Evolutionary conservation across 1,140 invertebrate genomes (phyloP), one percentile per base, ranked within the genome.

Genomic region (Triops longicaudatus): DNA sequence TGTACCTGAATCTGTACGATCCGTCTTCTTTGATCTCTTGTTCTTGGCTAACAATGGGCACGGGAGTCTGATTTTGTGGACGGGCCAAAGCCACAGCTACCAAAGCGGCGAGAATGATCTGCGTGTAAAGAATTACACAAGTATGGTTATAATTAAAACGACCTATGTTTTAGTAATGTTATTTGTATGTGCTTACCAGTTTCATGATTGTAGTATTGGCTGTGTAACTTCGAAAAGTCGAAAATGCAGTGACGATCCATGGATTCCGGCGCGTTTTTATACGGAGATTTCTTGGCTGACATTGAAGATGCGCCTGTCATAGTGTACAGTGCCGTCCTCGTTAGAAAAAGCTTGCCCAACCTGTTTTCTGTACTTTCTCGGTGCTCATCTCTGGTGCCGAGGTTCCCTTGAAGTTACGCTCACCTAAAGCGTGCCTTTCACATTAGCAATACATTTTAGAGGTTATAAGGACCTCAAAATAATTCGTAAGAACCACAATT

Each of bases 21-120:
- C 83, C 83, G 79, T 83, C 82, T 26, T 81, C 83, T 71, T 81
- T 81, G 74, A 88, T 87, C 78, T 90, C 88, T 75, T 88, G 89
- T 74, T 89, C 87, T 81, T 90, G 89, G 79, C 87, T 88, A n/a
- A 90, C 84, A 77, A 90, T 90, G 74, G 87, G 86, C 80, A 89
- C 87, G 1, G 86, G 86, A 74, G 88, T 86, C 37, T 74, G 71
- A 26, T 72, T 72, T 73, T 63, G 42, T 7, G 77, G 77, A 27
- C 72, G 72, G 22, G 77, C 77, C 17, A 73, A 37, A 28, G 77
- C 43, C 11, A 74, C 73, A 1, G 77, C 77, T n/a, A 78, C 27
- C 14, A 78, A 50, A 28, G 77, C 77, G 26, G 73, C 31, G 12
- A 73, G 37, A 37, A 78, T 44, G 73, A 78, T 74, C 77, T 78